Base-by-base conservation (phyloP, 2,797 vertebrate species). In the Melanotaenia maccullochi region DNA sequence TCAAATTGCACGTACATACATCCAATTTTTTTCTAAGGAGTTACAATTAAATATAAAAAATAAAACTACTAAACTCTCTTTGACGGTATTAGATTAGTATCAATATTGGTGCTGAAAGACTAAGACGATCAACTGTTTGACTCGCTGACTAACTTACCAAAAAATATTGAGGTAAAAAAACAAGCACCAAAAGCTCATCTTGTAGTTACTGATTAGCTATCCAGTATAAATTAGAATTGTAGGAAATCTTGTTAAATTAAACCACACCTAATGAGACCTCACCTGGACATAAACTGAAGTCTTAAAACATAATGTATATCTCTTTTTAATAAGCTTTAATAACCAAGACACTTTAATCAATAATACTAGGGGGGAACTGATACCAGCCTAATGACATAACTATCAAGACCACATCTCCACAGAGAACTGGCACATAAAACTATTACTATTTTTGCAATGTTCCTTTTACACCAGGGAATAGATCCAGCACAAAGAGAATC, bases 401-500 rank as follows among this genome's bases (percentile, higher is more conserved):
- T 38, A 1, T 13, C 20, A 25, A 13, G 49, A 38, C 60, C 32
- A 16, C 28, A 64, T 68, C 40, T 65, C 74, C 38, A 14, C 1
- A 52, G 78, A 71, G 68, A 81, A 51, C 60, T 71, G 61, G 24
- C 73, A 60, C 58, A 75, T 68, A 47, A 79, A 75, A 77, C 49
- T 66, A 60, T 18, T 70, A 42, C 75, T 84, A 86, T 84, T 85
- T 88, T 67, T 76, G 60, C 54, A 65, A 68, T 76, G 75, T 78
- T 62, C 30, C 24, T 61, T 65, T 63, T 56, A 63, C 83, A 60
- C 85, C 40, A 25, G 87, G 83, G 83, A 89, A 30, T 55, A n/a
- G 55, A 71, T 81, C 63, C 78, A 78, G 57, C 85, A 62, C 78
- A 57, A 33, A 66, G 81, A 81, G 76, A 85, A 82, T 91, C 79